These are phyloP conservation scores for Orientallactaga bullata DNA, from an alignment of 2,113 vertebrate species.

Conservation along the genomic window DNA sequence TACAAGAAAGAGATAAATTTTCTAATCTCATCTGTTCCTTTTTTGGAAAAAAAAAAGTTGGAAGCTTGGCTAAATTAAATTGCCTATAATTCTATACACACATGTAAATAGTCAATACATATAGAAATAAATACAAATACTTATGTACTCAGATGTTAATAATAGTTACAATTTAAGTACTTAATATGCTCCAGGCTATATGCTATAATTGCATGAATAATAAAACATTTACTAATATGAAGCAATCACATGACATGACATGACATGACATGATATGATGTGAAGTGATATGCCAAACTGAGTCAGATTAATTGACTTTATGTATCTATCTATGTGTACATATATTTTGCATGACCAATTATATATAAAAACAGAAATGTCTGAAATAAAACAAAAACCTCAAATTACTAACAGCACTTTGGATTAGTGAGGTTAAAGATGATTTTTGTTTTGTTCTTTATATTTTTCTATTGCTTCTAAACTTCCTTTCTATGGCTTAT, in stretches of 20 bases:
- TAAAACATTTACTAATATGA: neutral
- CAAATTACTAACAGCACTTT: neutral
- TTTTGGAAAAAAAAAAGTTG: neutral
- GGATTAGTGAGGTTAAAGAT: neutral
- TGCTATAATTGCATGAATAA: neutral
- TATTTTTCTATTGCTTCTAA: slow-evolving; percentile 13
- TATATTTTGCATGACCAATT: neutral
- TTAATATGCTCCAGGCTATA: neutral
- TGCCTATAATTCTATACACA: neutral
- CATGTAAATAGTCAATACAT: neutral
- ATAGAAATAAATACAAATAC: neutral
- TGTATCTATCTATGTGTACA: neutral
- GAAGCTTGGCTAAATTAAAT: neutral
- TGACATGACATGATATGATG: neutral
- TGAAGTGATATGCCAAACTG: neutral
- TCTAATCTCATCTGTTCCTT: neutral
- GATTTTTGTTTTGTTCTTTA: slow-evolving; percentile 14
- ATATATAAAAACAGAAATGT: neutral
- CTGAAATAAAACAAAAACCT: neutral
- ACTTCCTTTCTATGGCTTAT: too few species aligned
- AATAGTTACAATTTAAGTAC: neutral
- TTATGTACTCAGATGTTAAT: neutral
- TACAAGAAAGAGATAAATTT: neutral
- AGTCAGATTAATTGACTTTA: neutral
- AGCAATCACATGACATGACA: neutral